phyloP scores from a whole-genome alignment of 2,113 vertebrate genomes.

The Sinocyclocheilus maitianheensis region DNA sequence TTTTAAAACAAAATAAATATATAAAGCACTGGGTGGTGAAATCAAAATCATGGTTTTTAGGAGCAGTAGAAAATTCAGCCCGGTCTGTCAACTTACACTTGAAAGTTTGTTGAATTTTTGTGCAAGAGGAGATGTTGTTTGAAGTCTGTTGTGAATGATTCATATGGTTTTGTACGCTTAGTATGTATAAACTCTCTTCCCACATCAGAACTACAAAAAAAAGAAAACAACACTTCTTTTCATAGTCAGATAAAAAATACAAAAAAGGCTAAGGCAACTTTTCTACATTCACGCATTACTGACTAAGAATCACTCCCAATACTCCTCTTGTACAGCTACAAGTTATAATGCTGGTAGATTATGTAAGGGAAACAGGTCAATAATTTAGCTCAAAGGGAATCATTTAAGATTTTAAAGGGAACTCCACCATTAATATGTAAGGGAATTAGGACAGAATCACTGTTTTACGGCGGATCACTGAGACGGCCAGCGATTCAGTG shows the following conservation, averaged over 20 bases:
- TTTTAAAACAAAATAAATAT: neutral
- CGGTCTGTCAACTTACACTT: neutral
- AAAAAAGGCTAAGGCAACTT: neutral
- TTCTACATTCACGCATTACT: slow-evolving; percentile 10
- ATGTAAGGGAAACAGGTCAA: too few relatives aligned
- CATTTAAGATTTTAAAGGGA: too few relatives aligned
- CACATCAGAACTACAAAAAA: neutral
- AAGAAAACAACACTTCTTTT: slow-evolving; percentile 39
- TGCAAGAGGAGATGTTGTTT: slow-evolving; percentile 42
- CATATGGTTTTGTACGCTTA: slow-evolving; percentile 44
- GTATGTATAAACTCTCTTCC: slow-evolving; percentile 24
- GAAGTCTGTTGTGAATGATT: slow-evolving; percentile 52
- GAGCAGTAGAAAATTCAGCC: neutral
- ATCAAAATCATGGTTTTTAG: neutral
- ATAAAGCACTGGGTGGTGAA: neutral
- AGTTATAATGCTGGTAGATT: slow-evolving; percentile 43
- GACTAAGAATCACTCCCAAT: slow-evolving; percentile 26
- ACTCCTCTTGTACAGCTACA: slow-evolving; percentile 32
- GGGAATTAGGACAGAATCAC: too few relatives aligned
- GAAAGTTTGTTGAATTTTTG: slow-evolving; percentile 17
- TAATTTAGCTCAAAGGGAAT: too few relatives aligned
- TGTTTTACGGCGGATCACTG: too few relatives aligned
- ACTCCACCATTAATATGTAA: too few relatives aligned
- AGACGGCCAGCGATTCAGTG: too few relatives aligned
- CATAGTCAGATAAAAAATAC: neutral